Evolutionary conservation across 2,888 invertebrate species (phyloP).

Genomic region (Arge pagana): DNA sequence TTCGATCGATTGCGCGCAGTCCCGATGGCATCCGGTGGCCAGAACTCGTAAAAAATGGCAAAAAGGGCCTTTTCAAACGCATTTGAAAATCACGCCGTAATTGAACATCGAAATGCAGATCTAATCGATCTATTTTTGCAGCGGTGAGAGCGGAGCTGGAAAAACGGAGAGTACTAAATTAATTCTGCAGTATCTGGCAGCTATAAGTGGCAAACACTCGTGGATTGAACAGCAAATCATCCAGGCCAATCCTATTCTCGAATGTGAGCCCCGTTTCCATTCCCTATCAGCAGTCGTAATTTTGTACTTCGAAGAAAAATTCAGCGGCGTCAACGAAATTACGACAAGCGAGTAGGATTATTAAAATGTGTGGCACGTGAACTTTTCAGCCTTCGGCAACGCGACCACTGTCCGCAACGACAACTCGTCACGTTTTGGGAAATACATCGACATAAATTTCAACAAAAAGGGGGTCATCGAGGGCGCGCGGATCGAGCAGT

Average conservation of each 20-base stretch:
- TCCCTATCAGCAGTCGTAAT: neutral
- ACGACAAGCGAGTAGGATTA: neutral
- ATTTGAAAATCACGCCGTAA: no score
- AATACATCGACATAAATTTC: slow-evolving; percentile 91
- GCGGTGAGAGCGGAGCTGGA: slow-evolving; percentile 95
- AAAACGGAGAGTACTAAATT: slow-evolving; percentile 96
- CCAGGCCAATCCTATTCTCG: slow-evolving; percentile 94
- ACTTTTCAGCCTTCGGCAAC: slow-evolving; percentile 83
- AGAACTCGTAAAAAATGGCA: no score
- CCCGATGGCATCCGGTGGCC: no score
- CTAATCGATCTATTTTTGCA: slow-evolving; percentile 52
- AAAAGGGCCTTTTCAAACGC: no score
- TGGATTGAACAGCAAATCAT: slow-evolving; percentile 98
- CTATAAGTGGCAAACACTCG: slow-evolving; percentile 92
- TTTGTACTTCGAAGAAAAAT: neutral
- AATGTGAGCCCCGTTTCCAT: slow-evolving; percentile 61
- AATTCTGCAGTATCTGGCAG: slow-evolving; percentile 90
- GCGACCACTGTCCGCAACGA: slow-evolving; percentile 95
- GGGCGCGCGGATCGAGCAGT: slow-evolving; percentile 94
- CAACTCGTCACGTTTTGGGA: slow-evolving; percentile 95
- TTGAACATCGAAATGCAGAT: no score
- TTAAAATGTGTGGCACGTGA: neutral
- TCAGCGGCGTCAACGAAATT: neutral
- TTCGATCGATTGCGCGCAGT: no score
- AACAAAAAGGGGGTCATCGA: slow-evolving; percentile 83